phyloP scores from a whole-genome alignment of 1,140 invertebrate genomes.

The Antheraea mylitta region DNA sequence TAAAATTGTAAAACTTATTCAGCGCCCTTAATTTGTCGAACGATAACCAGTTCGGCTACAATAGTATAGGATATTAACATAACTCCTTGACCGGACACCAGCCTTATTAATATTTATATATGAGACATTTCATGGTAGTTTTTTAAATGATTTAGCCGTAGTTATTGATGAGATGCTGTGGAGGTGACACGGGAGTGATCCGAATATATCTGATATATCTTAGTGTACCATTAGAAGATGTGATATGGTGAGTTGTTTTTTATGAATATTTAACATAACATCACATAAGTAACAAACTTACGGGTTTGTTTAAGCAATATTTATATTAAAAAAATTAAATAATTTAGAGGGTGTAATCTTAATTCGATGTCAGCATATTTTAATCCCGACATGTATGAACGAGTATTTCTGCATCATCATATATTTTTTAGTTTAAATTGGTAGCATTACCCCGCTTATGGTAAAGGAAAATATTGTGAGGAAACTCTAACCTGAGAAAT shows the following conservation, averaged over 20 bases:
- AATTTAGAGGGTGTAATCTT: no score
- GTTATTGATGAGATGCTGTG: constrained; percentile 51
- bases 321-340: no score
- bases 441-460: no score
- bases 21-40: constrained; percentile 63
- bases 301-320: not conserved
- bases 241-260: constrained; percentile 15
- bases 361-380: no score
- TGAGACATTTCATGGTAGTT: constrained; percentile 38
- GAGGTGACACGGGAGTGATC: constrained; percentile 29
- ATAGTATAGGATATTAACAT: constrained; percentile 66
- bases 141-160: constrained; percentile 39
- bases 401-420: no score
- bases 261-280: no score
- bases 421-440: no score
- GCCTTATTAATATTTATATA: constrained; percentile 74
- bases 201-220: constrained; percentile 11
- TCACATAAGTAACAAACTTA: no score
- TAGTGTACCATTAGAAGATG: constrained; percentile 11
- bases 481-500: no score
- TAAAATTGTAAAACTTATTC: constrained; percentile 33
- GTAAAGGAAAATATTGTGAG: no score
- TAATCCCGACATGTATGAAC: no score
- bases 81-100: constrained; percentile 73
- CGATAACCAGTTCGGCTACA: constrained; percentile 61